A percentile compares a stretch with the other conserved stretches of the same genome.
Evolutionary conservation across 2,113 vertebrate species (phyloP).

Genomic region (Perca schrenkii): DNA sequence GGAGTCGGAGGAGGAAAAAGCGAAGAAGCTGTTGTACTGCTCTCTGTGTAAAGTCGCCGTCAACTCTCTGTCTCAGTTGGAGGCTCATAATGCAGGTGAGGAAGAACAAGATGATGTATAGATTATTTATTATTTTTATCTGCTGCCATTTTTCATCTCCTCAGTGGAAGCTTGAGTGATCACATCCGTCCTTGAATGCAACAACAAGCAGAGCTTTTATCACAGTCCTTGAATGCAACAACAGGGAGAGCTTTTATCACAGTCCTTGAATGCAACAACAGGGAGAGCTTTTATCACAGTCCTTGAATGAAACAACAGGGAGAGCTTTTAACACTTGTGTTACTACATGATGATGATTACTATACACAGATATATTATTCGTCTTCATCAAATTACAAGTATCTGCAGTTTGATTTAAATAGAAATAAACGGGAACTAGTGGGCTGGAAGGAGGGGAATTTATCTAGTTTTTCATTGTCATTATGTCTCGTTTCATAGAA

Average conservation of each 20-base stretch:
- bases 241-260: too few relatives aligned
- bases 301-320: neutral
- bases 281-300: neutral
- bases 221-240: too few relatives aligned
- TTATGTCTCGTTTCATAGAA: neutral
- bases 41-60: constrained; percentile 99
- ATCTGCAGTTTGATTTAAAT: neutral
- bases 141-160: neutral
- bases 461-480: neutral
- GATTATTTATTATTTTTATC: neutral
- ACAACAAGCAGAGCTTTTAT: too few relatives aligned
- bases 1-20: constrained; percentile 97
- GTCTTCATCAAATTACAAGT: neutral
- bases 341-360: neutral
- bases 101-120: neutral
- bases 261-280: neutral
- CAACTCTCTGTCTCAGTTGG: constrained; percentile 96
- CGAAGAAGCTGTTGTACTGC: constrained; percentile 97
- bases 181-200: neutral
- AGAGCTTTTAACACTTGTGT: neutral
- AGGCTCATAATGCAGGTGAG: constrained; percentile 97
- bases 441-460: neutral
- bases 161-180: neutral
- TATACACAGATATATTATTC: neutral
- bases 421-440: neutral